Conservation (phyloP, 2,113 vertebrate species). For the Coturnix japonica region DNA sequence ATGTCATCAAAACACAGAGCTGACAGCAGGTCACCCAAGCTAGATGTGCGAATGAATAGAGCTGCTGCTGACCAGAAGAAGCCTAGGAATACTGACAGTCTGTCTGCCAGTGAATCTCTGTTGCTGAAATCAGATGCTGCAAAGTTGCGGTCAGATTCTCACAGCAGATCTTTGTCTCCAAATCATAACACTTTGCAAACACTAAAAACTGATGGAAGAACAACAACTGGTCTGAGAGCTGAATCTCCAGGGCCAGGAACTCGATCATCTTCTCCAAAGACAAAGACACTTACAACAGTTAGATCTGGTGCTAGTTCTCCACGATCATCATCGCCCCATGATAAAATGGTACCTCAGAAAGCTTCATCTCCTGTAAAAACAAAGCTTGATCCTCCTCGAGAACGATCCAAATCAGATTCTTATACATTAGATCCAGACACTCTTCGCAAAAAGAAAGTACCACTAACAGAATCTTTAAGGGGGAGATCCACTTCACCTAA, state of each 20-base stretch:
- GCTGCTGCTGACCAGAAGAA: constrained; percentile 87
- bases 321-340: constrained; percentile 87
- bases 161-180: constrained; percentile 95
- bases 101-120: constrained; percentile 93
- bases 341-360: constrained; percentile 91
- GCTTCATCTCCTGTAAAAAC: constrained; percentile 87
- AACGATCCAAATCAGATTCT: constrained; percentile 97
- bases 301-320: constrained; percentile 86
- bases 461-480: constrained; percentile 91
- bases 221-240: constrained; percentile 82
- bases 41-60: constrained; percentile 86
- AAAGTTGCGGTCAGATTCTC: constrained; percentile 94
- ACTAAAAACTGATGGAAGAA: constrained; percentile 91
- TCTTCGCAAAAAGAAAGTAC: constrained; percentile 94
- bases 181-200: constrained; percentile 98
- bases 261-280: constrained; percentile 93
- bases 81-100: constrained; percentile 81
- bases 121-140: constrained; percentile 93
- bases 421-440: constrained; percentile 97
- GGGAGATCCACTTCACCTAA: constrained; percentile 97
- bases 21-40: constrained; percentile 88
- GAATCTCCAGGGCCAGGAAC: constrained; percentile 94
- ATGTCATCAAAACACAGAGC: constrained; percentile 86
- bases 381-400: constrained; percentile 92
- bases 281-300: constrained; percentile 85